Conservation (phyloP, 2,888 invertebrate species). For the Cerastis rubricosa region DNA sequence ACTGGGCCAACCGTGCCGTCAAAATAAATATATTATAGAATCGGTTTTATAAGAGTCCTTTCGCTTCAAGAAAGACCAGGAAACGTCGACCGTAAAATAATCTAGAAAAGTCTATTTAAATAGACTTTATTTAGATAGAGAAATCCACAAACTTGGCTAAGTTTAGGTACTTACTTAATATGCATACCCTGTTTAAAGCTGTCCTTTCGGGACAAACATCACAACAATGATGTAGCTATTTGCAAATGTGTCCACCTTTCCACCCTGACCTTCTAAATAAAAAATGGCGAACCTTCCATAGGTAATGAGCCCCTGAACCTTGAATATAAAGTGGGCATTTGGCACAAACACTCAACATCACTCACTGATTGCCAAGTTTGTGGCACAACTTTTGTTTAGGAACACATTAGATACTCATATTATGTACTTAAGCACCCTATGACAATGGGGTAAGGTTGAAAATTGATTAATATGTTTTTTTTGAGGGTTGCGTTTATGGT, state of each 20-base stretch:
- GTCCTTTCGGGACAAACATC: constrained; percentile 7
- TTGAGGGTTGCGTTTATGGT: constrained; percentile 16
- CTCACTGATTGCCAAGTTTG: constrained; percentile 65
- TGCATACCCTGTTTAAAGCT: constrained; percentile 11
- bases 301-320: constrained; percentile 60
- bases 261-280: constrained; percentile 52
- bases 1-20: too few relatives aligned
- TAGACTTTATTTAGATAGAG: too few relatives aligned
- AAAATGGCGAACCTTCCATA: constrained; percentile 55
- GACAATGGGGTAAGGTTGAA: constrained; percentile 16
- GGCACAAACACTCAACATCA: constrained; percentile 65
- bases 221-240: constrained; percentile 34
- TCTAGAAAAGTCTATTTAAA: too few relatives aligned
- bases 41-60: neutral
- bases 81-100: too few relatives aligned
- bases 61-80: neutral
- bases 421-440: constrained; percentile 22
- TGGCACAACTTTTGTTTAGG: constrained; percentile 56
- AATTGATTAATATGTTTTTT: constrained; percentile 6
- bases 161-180: constrained; percentile 17
- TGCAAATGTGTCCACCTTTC: constrained; percentile 52
- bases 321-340: constrained; percentile 67
- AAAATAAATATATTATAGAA: neutral
- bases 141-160: too few relatives aligned
- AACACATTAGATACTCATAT: constrained; percentile 44